Evolutionary conservation across 2,888 invertebrate species (phyloP).

Genomic region (Mylabris sibirica): DNA sequence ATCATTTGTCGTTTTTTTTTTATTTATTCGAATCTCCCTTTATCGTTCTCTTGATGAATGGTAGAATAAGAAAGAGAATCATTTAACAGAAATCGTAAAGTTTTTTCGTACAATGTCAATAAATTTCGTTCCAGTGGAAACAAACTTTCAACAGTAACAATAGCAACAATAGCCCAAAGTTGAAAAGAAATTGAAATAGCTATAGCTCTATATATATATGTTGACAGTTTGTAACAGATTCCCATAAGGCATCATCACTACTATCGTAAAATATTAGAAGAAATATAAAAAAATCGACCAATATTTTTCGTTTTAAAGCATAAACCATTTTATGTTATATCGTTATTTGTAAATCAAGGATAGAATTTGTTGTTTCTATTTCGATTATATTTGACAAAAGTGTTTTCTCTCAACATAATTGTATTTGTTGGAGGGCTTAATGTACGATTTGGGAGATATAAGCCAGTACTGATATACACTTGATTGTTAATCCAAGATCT

Average conservation of each 20-base stretch:
- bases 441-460: background rate
- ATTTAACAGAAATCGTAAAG: background rate
- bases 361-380: background rate
- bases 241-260: background rate
- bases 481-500: too few species aligned
- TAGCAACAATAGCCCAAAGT: background rate
- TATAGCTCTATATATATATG: too few species aligned
- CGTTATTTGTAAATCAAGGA: background rate
- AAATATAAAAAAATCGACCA: background rate
- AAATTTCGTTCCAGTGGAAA: background rate
- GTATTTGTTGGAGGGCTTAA: background rate
- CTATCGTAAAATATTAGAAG: background rate
- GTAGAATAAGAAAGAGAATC: background rate
- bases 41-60: too few species aligned
- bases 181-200: constrained; percentile 1
- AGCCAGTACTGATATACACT: too few species aligned
- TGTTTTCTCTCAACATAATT: constrained; percentile 1
- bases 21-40: too few species aligned
- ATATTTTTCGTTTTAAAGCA: background rate
- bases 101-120: background rate
- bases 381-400: background rate
- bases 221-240: background rate
- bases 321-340: background rate
- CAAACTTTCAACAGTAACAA: background rate
- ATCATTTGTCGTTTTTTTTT: too few species aligned